Evolutionary conservation across 2,797 vertebrate genomes (phyloP).

Genomic region (Periparus ater): DNA sequence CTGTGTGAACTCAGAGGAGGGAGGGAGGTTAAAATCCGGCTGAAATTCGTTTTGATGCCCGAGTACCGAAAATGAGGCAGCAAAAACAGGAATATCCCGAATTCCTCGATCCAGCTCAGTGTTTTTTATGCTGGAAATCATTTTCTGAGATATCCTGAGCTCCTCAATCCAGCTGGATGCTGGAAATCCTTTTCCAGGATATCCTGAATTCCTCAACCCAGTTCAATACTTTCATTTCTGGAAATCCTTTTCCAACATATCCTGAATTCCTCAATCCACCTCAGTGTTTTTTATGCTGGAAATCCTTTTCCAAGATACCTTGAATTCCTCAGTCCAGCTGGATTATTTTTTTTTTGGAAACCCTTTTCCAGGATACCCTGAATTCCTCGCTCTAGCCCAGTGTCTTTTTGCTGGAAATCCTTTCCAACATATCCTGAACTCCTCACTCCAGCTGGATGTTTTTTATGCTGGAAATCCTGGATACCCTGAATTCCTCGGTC

Average conservation of each 20-base stretch:
- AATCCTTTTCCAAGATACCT: background rate
- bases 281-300: background rate
- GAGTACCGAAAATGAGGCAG: background rate
- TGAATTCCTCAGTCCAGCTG: rapidly evolving
- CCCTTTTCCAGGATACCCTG: background rate
- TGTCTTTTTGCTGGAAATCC: background rate
- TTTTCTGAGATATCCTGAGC: background rate
- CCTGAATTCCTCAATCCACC: background rate
- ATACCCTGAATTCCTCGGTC: too few relatives aligned
- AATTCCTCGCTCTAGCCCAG: background rate
- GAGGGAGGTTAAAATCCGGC: rapidly evolving
- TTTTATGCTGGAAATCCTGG: too few relatives aligned
- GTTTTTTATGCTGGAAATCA: background rate
- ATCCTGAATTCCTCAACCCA: background rate
- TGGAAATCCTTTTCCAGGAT: too few relatives aligned
- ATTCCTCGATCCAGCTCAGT: rapidly evolving
- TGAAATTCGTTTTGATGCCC: rapidly evolving
- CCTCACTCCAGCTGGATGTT: too few relatives aligned
- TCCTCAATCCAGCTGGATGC: background rate
- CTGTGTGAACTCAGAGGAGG: too few relatives aligned
- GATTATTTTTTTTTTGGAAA: too few relatives aligned
- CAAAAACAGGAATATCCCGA: rapidly evolving
- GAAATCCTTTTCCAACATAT: background rate
- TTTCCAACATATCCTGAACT: background rate
- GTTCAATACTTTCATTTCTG: background rate